Percentiles rank a stretch among this genome's conserved stretches.
Evolutionary conservation across 2,888 invertebrate genomes (phyloP).

Genomic region (Pristionchus mayeri): DNA sequence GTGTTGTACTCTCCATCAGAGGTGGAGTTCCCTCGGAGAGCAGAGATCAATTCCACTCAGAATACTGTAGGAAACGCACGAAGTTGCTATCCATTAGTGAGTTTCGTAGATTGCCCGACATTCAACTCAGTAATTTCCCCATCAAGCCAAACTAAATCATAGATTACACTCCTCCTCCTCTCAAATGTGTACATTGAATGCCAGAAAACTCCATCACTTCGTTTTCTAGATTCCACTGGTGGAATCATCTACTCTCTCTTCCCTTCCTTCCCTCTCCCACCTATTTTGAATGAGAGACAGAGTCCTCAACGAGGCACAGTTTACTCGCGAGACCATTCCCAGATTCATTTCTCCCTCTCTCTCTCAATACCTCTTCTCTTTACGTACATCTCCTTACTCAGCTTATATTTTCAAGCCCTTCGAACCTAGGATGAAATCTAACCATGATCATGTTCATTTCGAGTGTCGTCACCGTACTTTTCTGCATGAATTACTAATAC

Average conservation of each 20-base stretch:
- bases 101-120: not conserved
- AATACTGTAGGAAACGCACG: not conserved
- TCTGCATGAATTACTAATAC: too few relatives aligned
- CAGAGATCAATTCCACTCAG: not conserved
- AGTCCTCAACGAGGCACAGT: not conserved
- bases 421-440: too few relatives aligned
- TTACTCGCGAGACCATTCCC: not conserved
- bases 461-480: not conserved
- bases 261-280: not conserved
- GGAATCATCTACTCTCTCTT: not conserved
- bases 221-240: not conserved
- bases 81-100: not conserved
- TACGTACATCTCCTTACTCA: not conserved
- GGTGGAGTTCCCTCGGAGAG: too few relatives aligned
- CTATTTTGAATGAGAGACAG: slow-evolving; percentile 4
- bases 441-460: not conserved
- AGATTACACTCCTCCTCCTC: not conserved
- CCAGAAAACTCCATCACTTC: not conserved
- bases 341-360: not conserved
- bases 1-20: too few relatives aligned
- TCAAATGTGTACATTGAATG: not conserved
- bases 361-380: not conserved
- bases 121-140: not conserved
- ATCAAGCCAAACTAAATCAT: slow-evolving; percentile 11
- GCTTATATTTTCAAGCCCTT: not conserved